Evolutionary conservation across 2,113 vertebrate species (phyloP).

Genomic region (Poeciliopsis occidentalis): DNA sequence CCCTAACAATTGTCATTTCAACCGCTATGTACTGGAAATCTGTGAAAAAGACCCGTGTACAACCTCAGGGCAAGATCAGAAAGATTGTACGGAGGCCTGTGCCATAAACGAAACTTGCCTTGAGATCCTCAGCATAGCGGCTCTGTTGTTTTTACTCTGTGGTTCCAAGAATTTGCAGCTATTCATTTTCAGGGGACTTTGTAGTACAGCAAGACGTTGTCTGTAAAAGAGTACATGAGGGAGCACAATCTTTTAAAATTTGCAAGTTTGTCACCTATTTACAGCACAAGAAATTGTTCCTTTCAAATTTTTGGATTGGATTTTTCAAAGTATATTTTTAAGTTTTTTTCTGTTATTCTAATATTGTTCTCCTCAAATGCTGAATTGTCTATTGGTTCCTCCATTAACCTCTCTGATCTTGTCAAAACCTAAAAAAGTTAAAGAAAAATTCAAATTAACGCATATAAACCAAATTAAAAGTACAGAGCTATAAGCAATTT

Average conservation of each 20-base stretch:
- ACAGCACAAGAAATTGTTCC: not conserved
- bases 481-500: not conserved
- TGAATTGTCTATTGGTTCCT: slow-evolving; percentile 57
- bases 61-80: slow-evolving; percentile 89
- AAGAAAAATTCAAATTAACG: not conserved
- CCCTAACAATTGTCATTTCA: slow-evolving; percentile 88
- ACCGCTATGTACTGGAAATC: slow-evolving; percentile 88
- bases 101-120: slow-evolving; percentile 70
- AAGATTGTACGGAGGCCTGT: slow-evolving; percentile 86
- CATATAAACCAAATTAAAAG: not conserved
- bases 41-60: slow-evolving; percentile 87
- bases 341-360: not conserved
- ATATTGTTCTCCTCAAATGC: slow-evolving; percentile 18
- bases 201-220: slow-evolving; percentile 66
- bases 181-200: slow-evolving; percentile 20
- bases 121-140: slow-evolving; percentile 64
- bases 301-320: no score
- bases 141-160: slow-evolving; percentile 31
- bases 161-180: slow-evolving; percentile 25
- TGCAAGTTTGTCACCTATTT: not conserved
- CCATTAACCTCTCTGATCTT: slow-evolving; percentile 80
- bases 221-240: slow-evolving; percentile 92
- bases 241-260: slow-evolving; percentile 73
- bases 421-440: slow-evolving; percentile 24
- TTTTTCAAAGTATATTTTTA: not conserved